phyloP scores from a whole-genome alignment of 2,113 vertebrate genomes.

The Mesitornis unicolor region DNA sequence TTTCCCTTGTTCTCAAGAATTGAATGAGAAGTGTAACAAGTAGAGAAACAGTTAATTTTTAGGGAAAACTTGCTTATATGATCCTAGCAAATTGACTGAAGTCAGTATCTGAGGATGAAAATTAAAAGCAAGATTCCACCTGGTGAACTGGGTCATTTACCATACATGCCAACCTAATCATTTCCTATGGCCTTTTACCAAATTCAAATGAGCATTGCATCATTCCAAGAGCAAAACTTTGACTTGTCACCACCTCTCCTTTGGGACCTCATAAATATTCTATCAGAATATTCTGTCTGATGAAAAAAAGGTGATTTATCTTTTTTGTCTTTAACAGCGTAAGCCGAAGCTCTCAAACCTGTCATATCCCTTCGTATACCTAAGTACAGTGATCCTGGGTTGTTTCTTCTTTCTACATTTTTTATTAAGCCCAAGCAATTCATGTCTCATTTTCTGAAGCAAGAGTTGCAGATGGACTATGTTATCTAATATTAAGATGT shows the following conservation, averaged over 20 bases:
- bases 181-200: neutral
- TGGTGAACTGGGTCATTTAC: neutral
- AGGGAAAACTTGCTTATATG: neutral
- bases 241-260: neutral
- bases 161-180: neutral
- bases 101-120: neutral
- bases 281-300: neutral
- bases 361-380: conserved; percentile 72
- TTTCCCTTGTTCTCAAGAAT: neutral
- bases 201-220: neutral
- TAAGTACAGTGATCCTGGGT: conserved; percentile 47
- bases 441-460: neutral
- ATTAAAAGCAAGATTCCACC: neutral
- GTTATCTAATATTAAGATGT: neutral
- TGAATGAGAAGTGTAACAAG: neutral
- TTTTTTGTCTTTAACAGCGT: conserved; percentile 48
- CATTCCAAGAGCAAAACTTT: neutral
- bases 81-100: neutral
- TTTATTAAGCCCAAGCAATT: neutral
- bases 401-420: neutral
- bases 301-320: neutral
- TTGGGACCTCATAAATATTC: conserved; percentile 15
- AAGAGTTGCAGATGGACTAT: neutral
- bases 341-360: conserved; percentile 68
- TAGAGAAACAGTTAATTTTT: neutral